A percentile compares a stretch with the other conserved stretches of the same genome.
Conservation (phyloP, 2,797 vertebrate species). For the Thalassophryne amazonica region DNA sequence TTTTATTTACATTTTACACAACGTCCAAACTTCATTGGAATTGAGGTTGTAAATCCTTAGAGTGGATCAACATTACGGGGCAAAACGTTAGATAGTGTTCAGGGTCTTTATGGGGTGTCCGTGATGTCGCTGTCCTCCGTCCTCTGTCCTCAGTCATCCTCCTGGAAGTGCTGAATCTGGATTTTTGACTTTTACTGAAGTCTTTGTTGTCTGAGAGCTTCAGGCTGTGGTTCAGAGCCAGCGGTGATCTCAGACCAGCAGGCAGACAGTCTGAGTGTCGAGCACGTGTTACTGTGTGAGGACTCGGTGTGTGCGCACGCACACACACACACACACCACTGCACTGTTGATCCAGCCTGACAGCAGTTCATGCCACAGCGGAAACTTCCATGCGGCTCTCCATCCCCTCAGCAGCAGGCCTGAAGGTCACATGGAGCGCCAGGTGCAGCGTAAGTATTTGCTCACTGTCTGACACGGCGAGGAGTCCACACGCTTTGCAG, state of each 20-base stretch:
- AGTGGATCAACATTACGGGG: too few species aligned
- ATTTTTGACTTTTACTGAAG: conserved; percentile 11
- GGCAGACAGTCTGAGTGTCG: conserved; percentile 59
- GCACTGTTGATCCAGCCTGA: too few species aligned
- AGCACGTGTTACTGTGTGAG: conserved; percentile 56
- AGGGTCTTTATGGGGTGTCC: too few species aligned
- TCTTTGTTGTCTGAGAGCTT: conserved; percentile 18
- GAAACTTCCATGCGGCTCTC: conserved; percentile 36
- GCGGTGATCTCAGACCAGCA: conserved; percentile 60
- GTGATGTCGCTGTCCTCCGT: too few species aligned
- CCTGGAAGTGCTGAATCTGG: conserved; percentile 5
- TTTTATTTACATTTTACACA: too few species aligned
- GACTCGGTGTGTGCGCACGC: not conserved
- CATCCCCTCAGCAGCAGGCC: conserved; percentile 2
- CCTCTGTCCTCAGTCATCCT: not conserved
- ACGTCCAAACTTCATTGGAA: too few species aligned
- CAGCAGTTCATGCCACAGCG: conserved; percentile 14
- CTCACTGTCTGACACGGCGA: conserved; percentile 1
- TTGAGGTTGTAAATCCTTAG: too few species aligned
- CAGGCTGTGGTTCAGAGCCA: conserved; percentile 50
- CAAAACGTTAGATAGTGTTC: too few species aligned
- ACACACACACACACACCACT: not conserved
- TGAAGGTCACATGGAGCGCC: too few species aligned
- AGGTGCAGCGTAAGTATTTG: not conserved
- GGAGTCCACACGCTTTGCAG: not conserved